Percentiles rank a stretch among this genome's conserved stretches.
These are phyloP conservation scores for Labrus mixtus DNA, from an alignment of 2,113 vertebrate genomes.

Conservation along the genomic window DNA sequence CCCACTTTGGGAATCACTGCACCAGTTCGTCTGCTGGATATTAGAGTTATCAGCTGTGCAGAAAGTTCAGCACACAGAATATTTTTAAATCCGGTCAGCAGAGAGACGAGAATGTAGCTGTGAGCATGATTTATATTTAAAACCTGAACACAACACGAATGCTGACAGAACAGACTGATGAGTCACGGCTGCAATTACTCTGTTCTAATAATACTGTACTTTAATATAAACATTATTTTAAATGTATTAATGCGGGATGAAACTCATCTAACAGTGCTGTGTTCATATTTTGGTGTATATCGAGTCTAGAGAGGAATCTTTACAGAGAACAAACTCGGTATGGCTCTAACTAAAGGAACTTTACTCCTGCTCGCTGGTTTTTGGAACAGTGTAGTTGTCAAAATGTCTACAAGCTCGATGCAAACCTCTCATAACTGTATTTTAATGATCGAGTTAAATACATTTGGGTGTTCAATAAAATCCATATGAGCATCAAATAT, in stretches of 20 bases:
- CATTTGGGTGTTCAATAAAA: too few relatives aligned
- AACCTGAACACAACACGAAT: constrained; percentile 5
- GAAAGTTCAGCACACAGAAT: constrained; percentile 7
- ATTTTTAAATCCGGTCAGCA: constrained; percentile 32
- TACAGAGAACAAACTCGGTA: too few relatives aligned
- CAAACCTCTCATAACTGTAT: too few relatives aligned
- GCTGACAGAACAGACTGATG: constrained; percentile 21
- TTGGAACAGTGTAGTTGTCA: too few relatives aligned
- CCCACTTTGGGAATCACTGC: background rate
- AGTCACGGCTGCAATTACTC: background rate
- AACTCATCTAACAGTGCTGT: too few relatives aligned
- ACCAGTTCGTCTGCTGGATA: background rate
- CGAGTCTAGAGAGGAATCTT: too few relatives aligned
- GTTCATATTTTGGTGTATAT: too few relatives aligned
- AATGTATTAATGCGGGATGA: background rate
- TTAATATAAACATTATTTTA: background rate
- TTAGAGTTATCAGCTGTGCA: background rate
- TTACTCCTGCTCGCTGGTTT: too few relatives aligned
- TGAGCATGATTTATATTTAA: constrained; percentile 22
- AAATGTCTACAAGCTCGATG: too few relatives aligned
- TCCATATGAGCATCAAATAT: background rate
- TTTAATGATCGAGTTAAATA: too few relatives aligned
- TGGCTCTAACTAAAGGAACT: too few relatives aligned
- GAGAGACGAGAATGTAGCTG: background rate
- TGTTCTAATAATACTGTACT: background rate